Percentiles rank a stretch among this genome's conserved stretches.
Evolutionary conservation across 2,113 vertebrate species (phyloP).

Genomic region (Stegostoma tigrinum): DNA sequence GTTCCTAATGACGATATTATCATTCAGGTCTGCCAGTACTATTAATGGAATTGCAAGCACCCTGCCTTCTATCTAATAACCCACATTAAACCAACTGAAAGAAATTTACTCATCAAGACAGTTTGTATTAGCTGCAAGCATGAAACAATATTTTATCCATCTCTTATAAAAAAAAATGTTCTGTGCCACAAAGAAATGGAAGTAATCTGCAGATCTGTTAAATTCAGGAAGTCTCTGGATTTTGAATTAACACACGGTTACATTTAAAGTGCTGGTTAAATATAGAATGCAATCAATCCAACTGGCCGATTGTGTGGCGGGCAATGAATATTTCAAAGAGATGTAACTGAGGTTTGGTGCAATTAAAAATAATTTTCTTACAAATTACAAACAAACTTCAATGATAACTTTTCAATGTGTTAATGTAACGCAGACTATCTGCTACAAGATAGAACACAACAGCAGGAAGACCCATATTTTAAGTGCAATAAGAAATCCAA

Average conservation of each 20-base stretch:
- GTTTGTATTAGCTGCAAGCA: neutral
- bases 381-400: conserved; percentile 3
- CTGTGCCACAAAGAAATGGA: neutral
- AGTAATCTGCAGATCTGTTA: neutral
- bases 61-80: neutral
- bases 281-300: neutral
- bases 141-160: neutral
- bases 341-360: too few relatives aligned
- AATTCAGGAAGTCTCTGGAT: neutral
- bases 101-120: neutral
- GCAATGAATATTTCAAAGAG: neutral
- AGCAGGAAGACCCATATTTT: too few relatives aligned
- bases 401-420: neutral
- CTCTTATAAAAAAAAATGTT: neutral
- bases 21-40: neutral
- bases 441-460: neutral
- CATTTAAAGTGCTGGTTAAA: neutral
- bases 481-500: neutral
- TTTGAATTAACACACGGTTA: neutral
- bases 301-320: neutral
- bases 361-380: conserved; percentile 2
- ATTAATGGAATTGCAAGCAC: neutral
- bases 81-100: neutral
- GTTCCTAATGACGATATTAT: neutral
- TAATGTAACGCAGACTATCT: neutral